A percentile compares a stretch with the other conserved stretches of the same genome.
Conservation (phyloP, 1,140 invertebrate species). For the Bombus haemorrhoidalis region DNA sequence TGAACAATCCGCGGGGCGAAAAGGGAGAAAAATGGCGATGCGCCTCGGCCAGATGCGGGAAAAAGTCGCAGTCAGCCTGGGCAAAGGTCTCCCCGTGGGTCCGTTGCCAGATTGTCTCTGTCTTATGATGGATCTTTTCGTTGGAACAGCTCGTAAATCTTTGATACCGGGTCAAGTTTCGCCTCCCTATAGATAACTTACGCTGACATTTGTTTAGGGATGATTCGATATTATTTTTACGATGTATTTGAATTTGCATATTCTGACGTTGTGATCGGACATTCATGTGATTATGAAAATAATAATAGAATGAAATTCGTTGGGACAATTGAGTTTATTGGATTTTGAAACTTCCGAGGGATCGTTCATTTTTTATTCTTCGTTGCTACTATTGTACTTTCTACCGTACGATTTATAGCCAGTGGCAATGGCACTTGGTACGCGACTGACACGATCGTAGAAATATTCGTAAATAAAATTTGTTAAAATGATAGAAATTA, state of each 20-base stretch:
- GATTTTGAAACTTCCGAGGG: not conserved
- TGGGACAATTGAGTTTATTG: not conserved
- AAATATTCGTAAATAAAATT: too few species aligned
- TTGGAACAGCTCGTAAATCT: slow-evolving; percentile 24
- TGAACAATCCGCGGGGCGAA: slow-evolving; percentile 71
- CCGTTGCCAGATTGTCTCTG: not conserved
- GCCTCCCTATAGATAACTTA: not conserved
- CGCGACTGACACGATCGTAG: too few species aligned
- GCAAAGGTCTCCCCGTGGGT: not conserved
- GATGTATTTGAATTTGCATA: not conserved
- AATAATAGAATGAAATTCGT: not conserved
- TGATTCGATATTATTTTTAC: not conserved
- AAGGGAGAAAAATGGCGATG: slow-evolving; percentile 68
- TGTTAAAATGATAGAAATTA: too few species aligned
- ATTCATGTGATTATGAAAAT: not conserved
- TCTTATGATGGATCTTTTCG: slow-evolving; percentile 6
- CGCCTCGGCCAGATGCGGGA: slow-evolving; percentile 65
- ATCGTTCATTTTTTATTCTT: not conserved
- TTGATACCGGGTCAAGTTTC: too few species aligned
- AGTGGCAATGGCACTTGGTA: too few species aligned
- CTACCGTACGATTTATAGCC: too few species aligned
- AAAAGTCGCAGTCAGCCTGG: slow-evolving; percentile 30
- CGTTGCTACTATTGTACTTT: too few species aligned
- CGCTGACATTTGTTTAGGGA: too few species aligned
- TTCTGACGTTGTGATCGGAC: too few species aligned